Conservation (phyloP, 2,888 invertebrate species). For the Thyatira batis region DNA sequence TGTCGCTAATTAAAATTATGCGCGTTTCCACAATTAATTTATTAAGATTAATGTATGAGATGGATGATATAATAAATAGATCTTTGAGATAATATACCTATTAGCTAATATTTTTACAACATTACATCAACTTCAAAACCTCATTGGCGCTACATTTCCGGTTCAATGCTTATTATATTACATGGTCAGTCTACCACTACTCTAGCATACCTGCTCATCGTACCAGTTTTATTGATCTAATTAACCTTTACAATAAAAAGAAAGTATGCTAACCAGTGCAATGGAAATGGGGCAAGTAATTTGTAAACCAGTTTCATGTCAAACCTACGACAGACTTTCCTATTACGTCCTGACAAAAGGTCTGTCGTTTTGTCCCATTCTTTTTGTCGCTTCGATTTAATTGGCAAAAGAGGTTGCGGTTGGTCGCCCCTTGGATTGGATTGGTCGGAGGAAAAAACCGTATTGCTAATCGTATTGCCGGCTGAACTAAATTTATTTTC, state of each 20-base stretch:
- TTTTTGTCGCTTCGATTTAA: constrained; percentile 15
- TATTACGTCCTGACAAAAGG: constrained; percentile 13
- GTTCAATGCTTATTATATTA: no score
- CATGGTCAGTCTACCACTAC: not conserved
- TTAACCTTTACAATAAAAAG: not conserved
- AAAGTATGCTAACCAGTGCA: not conserved
- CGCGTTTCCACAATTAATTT: no score
- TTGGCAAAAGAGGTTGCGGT: constrained; percentile 12
- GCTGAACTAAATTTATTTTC: not conserved
- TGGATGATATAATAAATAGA: no score
- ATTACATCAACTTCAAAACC: no score
- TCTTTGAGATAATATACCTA: no score
- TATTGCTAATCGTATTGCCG: constrained; percentile 1
- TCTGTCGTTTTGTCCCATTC: constrained; percentile 9
- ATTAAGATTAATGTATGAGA: no score
- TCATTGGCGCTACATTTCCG: no score
- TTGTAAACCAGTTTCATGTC: constrained; percentile 4
- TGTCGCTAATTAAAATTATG: not conserved
- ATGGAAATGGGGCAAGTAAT: not conserved
- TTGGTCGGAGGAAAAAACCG: not conserved
- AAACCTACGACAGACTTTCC: constrained; percentile 12
- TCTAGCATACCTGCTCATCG: not conserved
- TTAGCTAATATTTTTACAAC: no score
- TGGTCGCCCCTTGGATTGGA: constrained; percentile 1
- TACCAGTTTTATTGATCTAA: not conserved